Percentiles rank a stretch among this genome's conserved stretches.
Evolutionary conservation across 53 echinoderm and acorn worm species (phyloP).

Genomic region (Antedon mediterranea): DNA sequence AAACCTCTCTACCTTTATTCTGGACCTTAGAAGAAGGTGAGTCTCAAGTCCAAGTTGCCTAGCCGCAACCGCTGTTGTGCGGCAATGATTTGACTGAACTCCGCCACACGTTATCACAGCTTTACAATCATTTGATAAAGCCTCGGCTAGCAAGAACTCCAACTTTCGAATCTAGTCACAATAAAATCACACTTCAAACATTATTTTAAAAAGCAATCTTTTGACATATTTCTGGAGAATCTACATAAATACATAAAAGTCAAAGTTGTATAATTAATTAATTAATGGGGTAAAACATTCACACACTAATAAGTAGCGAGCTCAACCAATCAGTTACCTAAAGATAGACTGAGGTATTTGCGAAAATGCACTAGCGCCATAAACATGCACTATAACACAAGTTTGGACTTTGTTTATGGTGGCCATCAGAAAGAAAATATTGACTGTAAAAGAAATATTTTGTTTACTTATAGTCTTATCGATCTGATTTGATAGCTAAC

Average conservation of each 20-base stretch:
- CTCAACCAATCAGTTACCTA: too few relatives aligned
- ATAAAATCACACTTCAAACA: background rate
- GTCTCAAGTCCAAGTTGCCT: constrained; percentile 8
- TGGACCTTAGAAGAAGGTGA: constrained; percentile 2
- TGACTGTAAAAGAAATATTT: background rate
- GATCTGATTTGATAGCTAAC: constrained; percentile 3
- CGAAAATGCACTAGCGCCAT: too few relatives aligned
- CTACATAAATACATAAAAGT: background rate
- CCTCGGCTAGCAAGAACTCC: constrained; percentile 13
- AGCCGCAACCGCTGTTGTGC: constrained; percentile 7
- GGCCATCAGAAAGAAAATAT: background rate
- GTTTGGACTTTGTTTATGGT: too few relatives aligned
- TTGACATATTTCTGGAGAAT: background rate
- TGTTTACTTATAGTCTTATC: background rate
- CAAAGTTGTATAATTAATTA: too few relatives aligned
- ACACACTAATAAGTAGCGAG: too few relatives aligned
- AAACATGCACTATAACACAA: too few relatives aligned
- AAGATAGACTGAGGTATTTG: too few relatives aligned
- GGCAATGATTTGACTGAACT: constrained; percentile 4
- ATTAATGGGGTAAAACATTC: too few relatives aligned
- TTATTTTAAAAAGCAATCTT: background rate
- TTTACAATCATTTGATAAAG: background rate
- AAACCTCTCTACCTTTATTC: background rate
- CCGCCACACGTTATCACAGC: constrained; percentile 11
- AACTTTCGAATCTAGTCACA: constrained; percentile 5